phyloP scores from a whole-genome alignment of 2,888 invertebrate genomes.

The Meliscaeva auricollis region DNA sequence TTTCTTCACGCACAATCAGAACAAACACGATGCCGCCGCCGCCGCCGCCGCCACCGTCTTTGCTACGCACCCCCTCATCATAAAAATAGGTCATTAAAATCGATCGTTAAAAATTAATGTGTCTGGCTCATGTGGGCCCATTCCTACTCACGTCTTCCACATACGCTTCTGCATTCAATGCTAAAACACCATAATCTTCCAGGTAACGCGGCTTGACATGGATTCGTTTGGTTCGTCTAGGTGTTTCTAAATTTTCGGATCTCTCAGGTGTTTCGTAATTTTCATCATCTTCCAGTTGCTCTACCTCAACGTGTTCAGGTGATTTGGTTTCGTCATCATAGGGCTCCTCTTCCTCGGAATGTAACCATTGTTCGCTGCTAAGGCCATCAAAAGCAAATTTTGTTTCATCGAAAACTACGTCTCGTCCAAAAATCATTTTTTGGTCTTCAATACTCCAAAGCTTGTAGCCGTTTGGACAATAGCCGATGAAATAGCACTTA shows the following conservation, averaged over 20 bases:
- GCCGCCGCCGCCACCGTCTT: no score
- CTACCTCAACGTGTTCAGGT: not conserved
- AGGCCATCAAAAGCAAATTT: constrained; percentile 26
- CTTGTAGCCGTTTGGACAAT: constrained; percentile 12
- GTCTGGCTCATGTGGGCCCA: no score
- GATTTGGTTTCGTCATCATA: not conserved
- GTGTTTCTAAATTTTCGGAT: constrained; percentile 11
- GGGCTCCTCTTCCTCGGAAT: constrained; percentile 5
- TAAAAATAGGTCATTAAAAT: no score
- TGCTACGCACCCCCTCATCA: no score
- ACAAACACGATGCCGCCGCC: no score
- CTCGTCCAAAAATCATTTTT: constrained; percentile 10
- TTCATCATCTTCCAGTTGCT: not conserved
- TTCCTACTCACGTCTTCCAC: constrained; percentile 42
- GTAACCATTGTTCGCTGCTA: constrained; percentile 17
- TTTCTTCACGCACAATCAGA: no score
- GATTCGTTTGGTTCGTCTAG: constrained; percentile 12
- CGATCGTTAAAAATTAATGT: no score
- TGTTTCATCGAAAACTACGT: constrained; percentile 22
- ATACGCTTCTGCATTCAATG: constrained; percentile 38
- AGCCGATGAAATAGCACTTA: constrained; percentile 9
- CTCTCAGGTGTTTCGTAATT: not conserved
- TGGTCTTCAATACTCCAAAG: constrained; percentile 23
- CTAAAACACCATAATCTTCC: constrained; percentile 38
- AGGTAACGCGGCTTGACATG: constrained; percentile 36